Conservation (phyloP, 2,888 invertebrate species). For the Petrophora chlorosata region DNA sequence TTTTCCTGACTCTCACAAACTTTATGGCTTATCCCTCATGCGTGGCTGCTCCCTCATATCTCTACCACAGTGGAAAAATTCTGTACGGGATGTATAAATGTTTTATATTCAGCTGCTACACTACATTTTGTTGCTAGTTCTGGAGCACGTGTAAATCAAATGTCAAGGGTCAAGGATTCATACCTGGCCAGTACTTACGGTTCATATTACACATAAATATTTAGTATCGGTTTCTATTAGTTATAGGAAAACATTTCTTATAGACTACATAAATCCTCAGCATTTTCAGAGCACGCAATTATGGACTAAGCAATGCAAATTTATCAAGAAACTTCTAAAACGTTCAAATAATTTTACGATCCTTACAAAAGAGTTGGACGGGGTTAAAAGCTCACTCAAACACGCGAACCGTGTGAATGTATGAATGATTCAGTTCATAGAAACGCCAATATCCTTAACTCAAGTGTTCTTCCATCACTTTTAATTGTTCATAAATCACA, state of each 20-base stretch:
- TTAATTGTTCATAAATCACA: conserved; percentile 63
- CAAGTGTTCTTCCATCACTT: conserved; percentile 49
- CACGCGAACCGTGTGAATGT: conserved; percentile 35
- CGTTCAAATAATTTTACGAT: conserved; percentile 24
- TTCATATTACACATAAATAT: conserved; percentile 11
- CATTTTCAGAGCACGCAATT: conserved; percentile 19
- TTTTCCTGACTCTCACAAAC: conserved; percentile 69
- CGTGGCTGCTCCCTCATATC: conserved; percentile 52
- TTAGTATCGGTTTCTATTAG: neutral
- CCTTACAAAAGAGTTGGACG: conserved; percentile 10
- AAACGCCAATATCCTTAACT: conserved; percentile 45
- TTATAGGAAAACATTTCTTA: neutral
- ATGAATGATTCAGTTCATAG: conserved; percentile 42
- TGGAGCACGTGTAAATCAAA: conserved; percentile 41
- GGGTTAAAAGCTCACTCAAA: conserved; percentile 23
- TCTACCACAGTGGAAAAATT: conserved; percentile 21
- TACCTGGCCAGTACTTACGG: neutral
- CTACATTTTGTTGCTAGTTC: conserved; percentile 32
- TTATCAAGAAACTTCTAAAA: conserved; percentile 23
- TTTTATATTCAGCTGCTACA: conserved; percentile 40
- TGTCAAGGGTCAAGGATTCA: conserved; percentile 35
- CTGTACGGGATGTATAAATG: conserved; percentile 43
- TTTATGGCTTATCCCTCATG: conserved; percentile 72
- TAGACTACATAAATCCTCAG: too few relatives aligned
- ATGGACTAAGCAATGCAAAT: conserved; percentile 8